Conservation (phyloP, 2,797 vertebrate genomes). For the Sebastolobus altivelis region DNA sequence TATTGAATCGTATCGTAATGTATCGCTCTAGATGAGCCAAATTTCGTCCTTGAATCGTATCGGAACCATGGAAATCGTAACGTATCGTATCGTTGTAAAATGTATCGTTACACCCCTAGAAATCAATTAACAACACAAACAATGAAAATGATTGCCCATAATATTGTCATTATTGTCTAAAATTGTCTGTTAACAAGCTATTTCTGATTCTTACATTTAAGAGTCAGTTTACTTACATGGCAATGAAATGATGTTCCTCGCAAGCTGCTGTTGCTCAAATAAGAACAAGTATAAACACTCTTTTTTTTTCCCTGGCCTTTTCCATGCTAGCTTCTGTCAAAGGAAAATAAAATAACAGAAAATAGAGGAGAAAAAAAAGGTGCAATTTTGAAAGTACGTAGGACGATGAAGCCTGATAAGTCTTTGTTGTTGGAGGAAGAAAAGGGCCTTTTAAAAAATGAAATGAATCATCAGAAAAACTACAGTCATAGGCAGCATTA, state of each 20-base stretch:
- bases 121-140: no score
- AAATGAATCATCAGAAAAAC: slow-evolving; percentile 39
- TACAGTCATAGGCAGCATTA: slow-evolving; percentile 22
- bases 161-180: no score
- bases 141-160: no score
- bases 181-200: no score
- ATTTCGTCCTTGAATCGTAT: no score
- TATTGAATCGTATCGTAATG: no score
- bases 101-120: no score
- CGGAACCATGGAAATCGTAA: no score
- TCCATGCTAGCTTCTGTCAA: slow-evolving; percentile 5
- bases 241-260: neutral
- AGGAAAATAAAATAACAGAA: slow-evolving; percentile 27
- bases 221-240: neutral
- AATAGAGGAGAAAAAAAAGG: neutral
- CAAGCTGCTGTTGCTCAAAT: neutral
- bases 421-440: slow-evolving; percentile 35
- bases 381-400: slow-evolving; percentile 7
- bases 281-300: neutral
- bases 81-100: no score
- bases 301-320: neutral
- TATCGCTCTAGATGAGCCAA: no score
- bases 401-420: slow-evolving; percentile 40
- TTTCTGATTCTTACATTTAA: neutral
- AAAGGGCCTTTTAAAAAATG: slow-evolving; percentile 29